phyloP scores from a whole-genome alignment of 2,113 vertebrate genomes.

The Cephalopterus ornatus region DNA sequence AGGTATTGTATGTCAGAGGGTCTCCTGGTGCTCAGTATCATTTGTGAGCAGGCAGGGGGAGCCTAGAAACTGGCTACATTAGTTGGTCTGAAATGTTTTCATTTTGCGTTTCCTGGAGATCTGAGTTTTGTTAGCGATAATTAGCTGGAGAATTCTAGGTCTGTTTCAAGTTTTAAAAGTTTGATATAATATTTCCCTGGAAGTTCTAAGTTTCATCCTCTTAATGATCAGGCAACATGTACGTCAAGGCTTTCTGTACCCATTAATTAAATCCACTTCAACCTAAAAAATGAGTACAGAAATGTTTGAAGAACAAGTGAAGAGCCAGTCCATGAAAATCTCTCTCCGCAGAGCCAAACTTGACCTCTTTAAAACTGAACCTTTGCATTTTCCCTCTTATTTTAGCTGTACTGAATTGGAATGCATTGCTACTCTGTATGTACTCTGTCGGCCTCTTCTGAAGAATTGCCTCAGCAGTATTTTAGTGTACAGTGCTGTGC shows the following conservation, averaged over 20 bases:
- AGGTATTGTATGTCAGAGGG: neutral
- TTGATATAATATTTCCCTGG: neutral
- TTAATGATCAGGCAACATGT: neutral
- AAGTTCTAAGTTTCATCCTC: neutral
- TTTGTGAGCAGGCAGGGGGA: neutral
- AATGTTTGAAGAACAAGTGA: neutral
- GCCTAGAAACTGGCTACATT: neutral
- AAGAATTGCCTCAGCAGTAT: neutral
- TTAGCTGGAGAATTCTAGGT: neutral
- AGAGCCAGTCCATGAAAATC: neutral
- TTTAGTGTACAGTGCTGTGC: neutral
- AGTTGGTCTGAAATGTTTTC: neutral
- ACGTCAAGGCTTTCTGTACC: neutral
- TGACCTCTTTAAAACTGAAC: neutral
- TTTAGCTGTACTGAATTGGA: neutral
- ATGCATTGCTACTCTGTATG: neutral
- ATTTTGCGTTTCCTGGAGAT: neutral
- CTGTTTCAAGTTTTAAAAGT: neutral
- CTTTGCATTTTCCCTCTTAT: neutral
- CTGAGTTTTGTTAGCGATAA: neutral
- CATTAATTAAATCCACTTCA: neutral
- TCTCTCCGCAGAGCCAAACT: neutral
- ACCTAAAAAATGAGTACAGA: neutral
- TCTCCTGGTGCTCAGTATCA: neutral
- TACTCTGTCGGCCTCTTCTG: neutral